Percentiles rank a stretch among this genome's conserved stretches.
These are phyloP conservation scores for Phyllotreta cruciferae DNA, from an alignment of 2,888 invertebrate genomes.

Conservation along the genomic window DNA sequence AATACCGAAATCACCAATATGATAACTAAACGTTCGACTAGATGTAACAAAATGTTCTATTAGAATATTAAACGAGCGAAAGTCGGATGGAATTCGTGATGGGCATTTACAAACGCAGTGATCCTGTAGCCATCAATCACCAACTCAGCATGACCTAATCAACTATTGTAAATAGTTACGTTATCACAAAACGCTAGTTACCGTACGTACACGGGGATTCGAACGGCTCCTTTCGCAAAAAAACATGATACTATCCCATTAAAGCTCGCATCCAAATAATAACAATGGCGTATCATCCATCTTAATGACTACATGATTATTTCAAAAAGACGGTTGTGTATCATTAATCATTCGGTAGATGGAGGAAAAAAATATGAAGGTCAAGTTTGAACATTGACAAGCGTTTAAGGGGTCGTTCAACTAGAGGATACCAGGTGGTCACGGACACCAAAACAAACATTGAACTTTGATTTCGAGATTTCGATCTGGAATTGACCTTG, in stretches of 20 bases:
- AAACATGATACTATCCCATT: conserved; percentile 27
- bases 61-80: too few relatives aligned
- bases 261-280: conserved; percentile 45
- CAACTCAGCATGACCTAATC: conserved; percentile 26
- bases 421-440: conserved; percentile 20
- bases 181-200: conserved; percentile 18
- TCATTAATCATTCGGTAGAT: conserved; percentile 52
- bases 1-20: too few relatives aligned
- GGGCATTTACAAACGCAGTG: too few relatives aligned
- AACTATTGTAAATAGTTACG: conserved; percentile 31
- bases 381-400: conserved; percentile 43
- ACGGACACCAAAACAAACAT: background rate
- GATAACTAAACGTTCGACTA: too few relatives aligned
- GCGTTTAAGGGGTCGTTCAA: conserved; percentile 38
- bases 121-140: conserved; percentile 17
- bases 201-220: conserved; percentile 9
- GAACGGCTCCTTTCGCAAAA: conserved; percentile 20
- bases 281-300: conserved; percentile 54
- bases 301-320: conserved; percentile 57
- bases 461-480: background rate
- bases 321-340: conserved; percentile 52
- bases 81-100: too few relatives aligned
- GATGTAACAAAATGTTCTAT: too few relatives aligned
- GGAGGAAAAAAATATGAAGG: conserved; percentile 45
- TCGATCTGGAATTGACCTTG: background rate